Conservation (phyloP, 1,140 invertebrate species). For the Plodia interpunctella region DNA sequence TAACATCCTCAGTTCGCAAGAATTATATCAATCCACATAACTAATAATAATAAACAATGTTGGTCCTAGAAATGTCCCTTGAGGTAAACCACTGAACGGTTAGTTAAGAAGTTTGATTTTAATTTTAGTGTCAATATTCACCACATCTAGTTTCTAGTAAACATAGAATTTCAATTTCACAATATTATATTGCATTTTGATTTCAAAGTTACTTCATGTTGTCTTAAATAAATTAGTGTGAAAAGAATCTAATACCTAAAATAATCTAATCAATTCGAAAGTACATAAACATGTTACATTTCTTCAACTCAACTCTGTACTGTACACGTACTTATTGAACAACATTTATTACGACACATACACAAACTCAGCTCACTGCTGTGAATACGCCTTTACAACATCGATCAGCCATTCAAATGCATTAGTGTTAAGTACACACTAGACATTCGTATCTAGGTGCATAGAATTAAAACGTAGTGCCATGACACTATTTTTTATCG, state of each 20-base stretch:
- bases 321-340: background rate
- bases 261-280: no score
- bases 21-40: background rate
- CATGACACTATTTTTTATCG: constrained; percentile 5
- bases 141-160: no score
- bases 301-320: no score
- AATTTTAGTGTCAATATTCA: no score
- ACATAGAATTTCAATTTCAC: no score
- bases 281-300: no score
- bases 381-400: background rate
- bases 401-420: background rate
- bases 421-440: background rate
- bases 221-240: no score
- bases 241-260: no score
- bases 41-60: background rate
- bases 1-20: background rate
- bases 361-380: background rate
- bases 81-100: no score
- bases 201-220: no score
- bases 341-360: background rate
- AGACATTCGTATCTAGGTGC: background rate
- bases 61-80: background rate
- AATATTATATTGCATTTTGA: no score
- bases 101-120: no score
- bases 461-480: constrained; percentile 5